Percentiles rank a stretch among this genome's conserved stretches.
Conservation (phyloP, 2,888 invertebrate species). For the Mycalesis mineus region DNA sequence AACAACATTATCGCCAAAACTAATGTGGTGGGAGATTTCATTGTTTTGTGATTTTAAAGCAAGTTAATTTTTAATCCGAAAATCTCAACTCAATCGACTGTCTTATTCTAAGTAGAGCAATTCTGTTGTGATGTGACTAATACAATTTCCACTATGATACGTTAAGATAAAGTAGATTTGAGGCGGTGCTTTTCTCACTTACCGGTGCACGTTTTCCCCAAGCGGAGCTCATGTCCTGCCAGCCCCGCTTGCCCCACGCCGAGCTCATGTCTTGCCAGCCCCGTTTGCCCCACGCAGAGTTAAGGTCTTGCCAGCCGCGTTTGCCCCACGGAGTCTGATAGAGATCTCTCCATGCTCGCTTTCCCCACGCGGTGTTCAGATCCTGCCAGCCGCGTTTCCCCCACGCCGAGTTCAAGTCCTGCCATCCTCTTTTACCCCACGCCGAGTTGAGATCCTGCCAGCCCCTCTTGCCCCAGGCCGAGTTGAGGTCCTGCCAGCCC, state of each 20-base stretch:
- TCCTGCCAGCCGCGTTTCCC: slow-evolving; percentile 81
- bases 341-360: slow-evolving; percentile 79
- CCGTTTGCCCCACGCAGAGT: slow-evolving; percentile 74
- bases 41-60: too few species aligned
- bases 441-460: slow-evolving; percentile 77
- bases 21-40: too few species aligned
- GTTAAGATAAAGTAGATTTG: too few species aligned
- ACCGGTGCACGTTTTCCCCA: slow-evolving; percentile 74
- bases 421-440: slow-evolving; percentile 81
- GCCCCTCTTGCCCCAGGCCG: slow-evolving; percentile 79
- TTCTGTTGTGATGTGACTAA: too few species aligned
- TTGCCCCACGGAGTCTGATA: slow-evolving; percentile 78
- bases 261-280: slow-evolving; percentile 70
- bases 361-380: slow-evolving; percentile 76
- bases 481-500: slow-evolving; percentile 71
- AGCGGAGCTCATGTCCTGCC: slow-evolving; percentile 62
- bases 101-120: too few species aligned
- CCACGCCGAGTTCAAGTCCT: slow-evolving; percentile 71
- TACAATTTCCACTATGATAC: too few species aligned
- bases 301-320: slow-evolving; percentile 77
- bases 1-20: too few species aligned
- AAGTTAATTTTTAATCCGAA: too few species aligned
- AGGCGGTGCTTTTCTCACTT: slow-evolving; percentile 35
- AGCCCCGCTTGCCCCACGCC: slow-evolving; percentile 74
- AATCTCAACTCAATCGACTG: too few species aligned